Base-by-base conservation (phyloP, 2,113 vertebrate genomes). In the Oreochromis aureus region DNA sequence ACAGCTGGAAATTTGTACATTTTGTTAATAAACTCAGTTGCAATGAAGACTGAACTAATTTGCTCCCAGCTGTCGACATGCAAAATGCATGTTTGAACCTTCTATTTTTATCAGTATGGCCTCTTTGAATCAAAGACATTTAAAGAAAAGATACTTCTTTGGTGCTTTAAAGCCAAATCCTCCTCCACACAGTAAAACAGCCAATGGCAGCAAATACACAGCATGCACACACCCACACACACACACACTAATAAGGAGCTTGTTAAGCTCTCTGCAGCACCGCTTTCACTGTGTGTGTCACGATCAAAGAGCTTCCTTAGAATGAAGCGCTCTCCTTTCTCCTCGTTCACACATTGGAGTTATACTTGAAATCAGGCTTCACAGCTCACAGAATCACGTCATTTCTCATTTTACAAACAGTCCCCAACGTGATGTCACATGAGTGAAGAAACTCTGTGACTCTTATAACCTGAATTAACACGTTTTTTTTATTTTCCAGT, bases 141-240 rank as follows among this genome's bases (percentile, higher is more conserved):
- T 80, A 85, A 19, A 87, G 78, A 63, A 44, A 73, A 51, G n/a
- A 2, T 61, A 18, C 76, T 80, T 54, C 27, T 82, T 56, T 13
- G n/a, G 24, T 1, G 69, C 12, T 82, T 34, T 32, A 61, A 71
- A 87, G 24, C 30, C 34, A 13, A 34, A 89, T 7, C 81, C 89
- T 80, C 90, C 89, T 84, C 59, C 89, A 87, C 90, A 86, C 39
- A 10, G n/a, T 18, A 18, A 36, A 78, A 54, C 71, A 91, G 80
- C 87, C 86, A 93, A 58, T 34, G 41, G 13, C 41, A 84, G 51
- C 61, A 79, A 61, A 78, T 32, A 46, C 5, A 8, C 56, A 10
- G 39, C 51, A 24, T 32, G 15, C 61, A 18, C 51, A 78, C 63
- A 55, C 4, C 4, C 80, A n/a, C 61, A 30, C 58, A 10, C 58